Percentiles rank a stretch among this genome's conserved stretches.
Evolutionary conservation across 2,888 invertebrate genomes (phyloP).

Genomic region (Hetaerina titia): DNA sequence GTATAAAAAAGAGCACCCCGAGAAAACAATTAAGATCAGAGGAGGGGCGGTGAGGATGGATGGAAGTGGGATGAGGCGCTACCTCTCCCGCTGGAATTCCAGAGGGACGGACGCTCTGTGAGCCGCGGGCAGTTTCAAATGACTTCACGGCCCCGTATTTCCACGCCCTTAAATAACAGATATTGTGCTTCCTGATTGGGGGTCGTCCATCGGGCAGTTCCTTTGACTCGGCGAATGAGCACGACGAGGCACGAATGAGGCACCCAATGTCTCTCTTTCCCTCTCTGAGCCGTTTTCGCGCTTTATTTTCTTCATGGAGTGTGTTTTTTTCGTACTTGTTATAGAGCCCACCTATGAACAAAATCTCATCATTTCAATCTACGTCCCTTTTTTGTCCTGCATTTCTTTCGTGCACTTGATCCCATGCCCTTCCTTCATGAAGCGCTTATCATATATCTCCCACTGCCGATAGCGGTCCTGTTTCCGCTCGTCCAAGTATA

Average conservation of each 20-base stretch:
- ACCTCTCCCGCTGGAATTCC: conserved; percentile 28
- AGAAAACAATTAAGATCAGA: conserved; percentile 50
- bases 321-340: background rate
- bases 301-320: background rate
- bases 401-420: background rate
- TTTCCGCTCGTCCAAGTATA: background rate
- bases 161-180: conserved; percentile 67
- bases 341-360: background rate
- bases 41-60: background rate
- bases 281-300: background rate
- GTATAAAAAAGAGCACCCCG: conserved; percentile 30
- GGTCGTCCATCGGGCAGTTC: conserved; percentile 28
- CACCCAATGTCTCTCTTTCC: background rate
- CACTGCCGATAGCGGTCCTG: background rate
- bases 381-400: background rate
- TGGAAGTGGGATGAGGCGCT: background rate
- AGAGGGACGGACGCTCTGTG: background rate
- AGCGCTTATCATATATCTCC: background rate
- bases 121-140: conserved; percentile 60
- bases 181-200: conserved; percentile 57
- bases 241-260: background rate
- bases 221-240: conserved; percentile 52
- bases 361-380: background rate
- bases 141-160: conserved; percentile 49
- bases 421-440: background rate